Conservation (phyloP, 2,113 vertebrate species). For the Pithys albifrons region DNA sequence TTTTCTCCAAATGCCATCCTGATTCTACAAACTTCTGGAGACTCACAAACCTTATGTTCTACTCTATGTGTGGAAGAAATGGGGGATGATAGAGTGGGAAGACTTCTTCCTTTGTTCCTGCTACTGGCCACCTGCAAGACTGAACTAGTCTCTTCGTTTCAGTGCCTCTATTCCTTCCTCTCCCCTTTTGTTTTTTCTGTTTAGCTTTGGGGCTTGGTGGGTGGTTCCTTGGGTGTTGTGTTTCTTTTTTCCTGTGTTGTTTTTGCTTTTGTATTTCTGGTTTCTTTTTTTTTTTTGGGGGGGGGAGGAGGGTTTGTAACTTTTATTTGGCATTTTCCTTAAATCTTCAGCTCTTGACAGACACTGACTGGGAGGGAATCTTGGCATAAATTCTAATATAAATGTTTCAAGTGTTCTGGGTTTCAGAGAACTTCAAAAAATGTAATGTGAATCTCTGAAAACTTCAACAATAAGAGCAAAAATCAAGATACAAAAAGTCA, state of each 20-base stretch:
- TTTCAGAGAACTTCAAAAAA: slow-evolving; percentile 3
- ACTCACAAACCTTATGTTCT: not conserved
- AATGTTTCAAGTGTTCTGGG: not conserved
- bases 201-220: slow-evolving; percentile 23
- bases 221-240: not conserved
- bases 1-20: not conserved
- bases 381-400: not conserved
- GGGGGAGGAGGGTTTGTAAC: not conserved
- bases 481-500: not conserved
- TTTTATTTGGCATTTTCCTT: not conserved
- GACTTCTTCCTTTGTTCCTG: not conserved
- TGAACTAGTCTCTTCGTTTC: not conserved
- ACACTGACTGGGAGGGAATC: not conserved
- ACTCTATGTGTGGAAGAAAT: not conserved
- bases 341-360: not conserved
- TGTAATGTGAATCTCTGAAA: not conserved
- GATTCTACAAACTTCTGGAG: not conserved
- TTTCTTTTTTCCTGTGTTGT: not conserved
- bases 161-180: not conserved
- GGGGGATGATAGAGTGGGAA: not conserved
- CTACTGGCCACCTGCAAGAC: not conserved
- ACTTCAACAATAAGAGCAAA: slow-evolving; percentile 6
- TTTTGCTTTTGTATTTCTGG: not conserved
- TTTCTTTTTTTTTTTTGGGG: not conserved
- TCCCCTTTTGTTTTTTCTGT: not conserved